These are phyloP conservation scores for Gallinago undulata DNA, from an alignment of 2,113 vertebrate species.

Conservation along the genomic window DNA sequence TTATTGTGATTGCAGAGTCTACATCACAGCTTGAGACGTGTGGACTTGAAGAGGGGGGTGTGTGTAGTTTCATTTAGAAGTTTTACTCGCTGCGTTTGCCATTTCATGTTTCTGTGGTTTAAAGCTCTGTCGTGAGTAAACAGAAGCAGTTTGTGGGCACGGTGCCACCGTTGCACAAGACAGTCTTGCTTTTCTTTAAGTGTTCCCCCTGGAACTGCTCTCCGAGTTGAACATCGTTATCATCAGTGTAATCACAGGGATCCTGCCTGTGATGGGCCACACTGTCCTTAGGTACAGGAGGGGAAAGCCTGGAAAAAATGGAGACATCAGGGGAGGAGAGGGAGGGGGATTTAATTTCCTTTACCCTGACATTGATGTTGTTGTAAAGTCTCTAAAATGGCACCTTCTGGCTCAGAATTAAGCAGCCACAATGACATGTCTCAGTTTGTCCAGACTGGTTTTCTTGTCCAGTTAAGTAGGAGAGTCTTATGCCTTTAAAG, in stretches of 20 bases:
- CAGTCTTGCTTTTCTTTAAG: not conserved
- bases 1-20: not conserved
- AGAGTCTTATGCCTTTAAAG: constrained; percentile 45
- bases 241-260: not conserved
- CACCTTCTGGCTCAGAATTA: constrained; percentile 54
- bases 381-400: constrained; percentile 49
- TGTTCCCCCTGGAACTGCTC: not conserved
- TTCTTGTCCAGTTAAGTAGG: constrained; percentile 66
- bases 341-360: constrained; percentile 52
- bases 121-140: not conserved
- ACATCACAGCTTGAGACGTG: not conserved
- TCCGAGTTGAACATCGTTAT: not conserved
- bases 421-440: constrained; percentile 37
- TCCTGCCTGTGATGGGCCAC: not conserved
- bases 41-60: not conserved
- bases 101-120: not conserved
- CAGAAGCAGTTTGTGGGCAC: not conserved
- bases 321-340: not conserved
- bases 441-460: constrained; percentile 68
- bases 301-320: not conserved
- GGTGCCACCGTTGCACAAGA: not conserved
- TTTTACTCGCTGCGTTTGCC: not conserved
- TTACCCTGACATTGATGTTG: constrained; percentile 41
- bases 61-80: not conserved
- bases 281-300: not conserved